Evolutionary conservation across 2,888 invertebrate species (phyloP).

Genomic region (Smittia aterrima): DNA sequence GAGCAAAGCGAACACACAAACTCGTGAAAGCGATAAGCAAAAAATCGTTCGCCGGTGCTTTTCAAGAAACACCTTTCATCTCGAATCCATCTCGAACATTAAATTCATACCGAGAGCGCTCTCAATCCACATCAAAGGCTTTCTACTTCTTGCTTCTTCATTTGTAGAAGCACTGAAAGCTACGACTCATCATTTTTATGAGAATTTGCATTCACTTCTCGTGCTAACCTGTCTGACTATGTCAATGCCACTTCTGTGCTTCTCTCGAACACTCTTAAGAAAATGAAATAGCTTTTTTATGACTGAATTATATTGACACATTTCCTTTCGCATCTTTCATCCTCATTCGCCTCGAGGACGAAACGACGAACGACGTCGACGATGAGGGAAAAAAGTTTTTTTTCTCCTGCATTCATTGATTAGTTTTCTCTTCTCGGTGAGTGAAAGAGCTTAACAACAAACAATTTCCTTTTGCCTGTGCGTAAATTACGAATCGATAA

Average conservation of each 20-base stretch:
- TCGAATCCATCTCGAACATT: too few species aligned
- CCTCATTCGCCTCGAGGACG: not conserved
- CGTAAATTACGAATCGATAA: not conserved
- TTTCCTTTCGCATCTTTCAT: constrained; percentile 1
- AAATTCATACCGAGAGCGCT: too few species aligned
- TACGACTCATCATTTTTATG: too few species aligned
- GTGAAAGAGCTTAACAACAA: not conserved
- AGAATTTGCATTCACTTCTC: too few species aligned
- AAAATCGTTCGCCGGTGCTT: too few species aligned
- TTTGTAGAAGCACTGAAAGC: too few species aligned
- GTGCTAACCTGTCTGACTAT: too few species aligned
- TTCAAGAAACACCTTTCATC: too few species aligned
- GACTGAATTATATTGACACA: constrained; percentile 22
- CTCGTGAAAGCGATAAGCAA: too few species aligned
- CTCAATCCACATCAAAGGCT: too few species aligned
- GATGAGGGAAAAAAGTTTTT: not conserved
- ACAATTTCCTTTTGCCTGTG: not conserved
- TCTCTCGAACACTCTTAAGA: constrained; percentile 18
- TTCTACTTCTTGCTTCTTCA: too few species aligned
- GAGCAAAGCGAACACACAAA: too few species aligned
- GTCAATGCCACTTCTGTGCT: not conserved
- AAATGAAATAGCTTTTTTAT: constrained; percentile 25
- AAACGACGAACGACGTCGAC: not conserved
- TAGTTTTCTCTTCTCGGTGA: not conserved
- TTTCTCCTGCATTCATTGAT: not conserved